These are phyloP conservation scores for Corythaeola cristata DNA, from an alignment of 2,113 vertebrate species.

Conservation along the genomic window DNA sequence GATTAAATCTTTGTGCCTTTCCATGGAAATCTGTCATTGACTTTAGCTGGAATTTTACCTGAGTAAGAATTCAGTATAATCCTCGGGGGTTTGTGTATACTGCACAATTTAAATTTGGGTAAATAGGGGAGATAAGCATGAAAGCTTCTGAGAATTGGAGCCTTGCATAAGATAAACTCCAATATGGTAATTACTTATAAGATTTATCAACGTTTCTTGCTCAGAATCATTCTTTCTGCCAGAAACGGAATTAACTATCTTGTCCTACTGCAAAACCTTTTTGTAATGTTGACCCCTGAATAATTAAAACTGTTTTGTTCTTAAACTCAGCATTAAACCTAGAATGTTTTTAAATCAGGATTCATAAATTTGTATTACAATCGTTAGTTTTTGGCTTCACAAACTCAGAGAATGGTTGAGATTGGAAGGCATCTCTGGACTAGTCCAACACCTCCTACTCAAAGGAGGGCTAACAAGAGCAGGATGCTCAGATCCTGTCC, in stretches of 20 bases:
- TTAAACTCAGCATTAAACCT: neutral
- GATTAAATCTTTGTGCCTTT: neutral
- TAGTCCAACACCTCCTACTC: neutral
- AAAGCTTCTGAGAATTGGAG: neutral
- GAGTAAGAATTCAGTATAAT: neutral
- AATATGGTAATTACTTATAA: neutral
- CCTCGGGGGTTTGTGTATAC: neutral
- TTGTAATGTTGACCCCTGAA: neutral
- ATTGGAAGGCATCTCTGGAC: neutral
- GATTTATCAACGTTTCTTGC: neutral
- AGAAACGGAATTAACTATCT: neutral
- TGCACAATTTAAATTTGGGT: neutral
- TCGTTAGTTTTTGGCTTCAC: neutral
- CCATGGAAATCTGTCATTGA: neutral
- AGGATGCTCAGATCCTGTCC: neutral
- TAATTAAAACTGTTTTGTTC: neutral
- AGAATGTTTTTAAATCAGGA: neutral
- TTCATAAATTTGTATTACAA: neutral
- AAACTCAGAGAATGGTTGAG: neutral
- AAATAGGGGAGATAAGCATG: neutral
- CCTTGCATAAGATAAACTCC: neutral
- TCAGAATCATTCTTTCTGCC: neutral
- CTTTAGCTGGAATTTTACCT: neutral
- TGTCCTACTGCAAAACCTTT: neutral
- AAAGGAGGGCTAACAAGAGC: neutral